A percentile compares a stretch with the other conserved stretches of the same genome.
phyloP scores from a whole-genome alignment of 2,797 vertebrate genomes.

The Lepidocolaptes lacrymiger region DNA sequence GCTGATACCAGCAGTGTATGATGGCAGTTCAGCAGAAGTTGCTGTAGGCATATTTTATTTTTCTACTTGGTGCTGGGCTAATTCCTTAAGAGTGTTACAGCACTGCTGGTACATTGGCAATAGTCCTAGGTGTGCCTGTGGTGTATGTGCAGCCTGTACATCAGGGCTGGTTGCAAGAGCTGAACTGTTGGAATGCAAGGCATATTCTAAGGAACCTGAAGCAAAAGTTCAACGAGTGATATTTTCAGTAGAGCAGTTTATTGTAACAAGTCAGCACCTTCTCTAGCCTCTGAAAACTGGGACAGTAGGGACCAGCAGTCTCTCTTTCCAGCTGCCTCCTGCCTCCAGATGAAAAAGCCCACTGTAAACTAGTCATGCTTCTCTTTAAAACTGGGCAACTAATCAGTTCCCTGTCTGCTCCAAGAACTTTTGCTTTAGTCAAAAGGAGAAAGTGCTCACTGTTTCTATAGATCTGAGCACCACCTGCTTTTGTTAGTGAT shows the following conservation, averaged over 20 bases:
- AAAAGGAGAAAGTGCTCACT: background rate
- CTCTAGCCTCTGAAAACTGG: background rate
- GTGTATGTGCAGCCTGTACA: rapidly evolving
- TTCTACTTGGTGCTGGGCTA: background rate
- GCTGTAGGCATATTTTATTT: background rate
- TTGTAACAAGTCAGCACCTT: background rate
- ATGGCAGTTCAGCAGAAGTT: background rate
- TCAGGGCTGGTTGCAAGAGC: background rate
- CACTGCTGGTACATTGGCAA: background rate
- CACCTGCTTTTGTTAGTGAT: background rate
- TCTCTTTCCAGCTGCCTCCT: background rate
- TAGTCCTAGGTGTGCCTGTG: background rate
- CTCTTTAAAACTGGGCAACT: background rate
- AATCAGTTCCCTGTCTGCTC: background rate
- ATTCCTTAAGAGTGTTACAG: background rate
- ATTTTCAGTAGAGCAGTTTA: background rate
- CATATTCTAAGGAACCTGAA: background rate
- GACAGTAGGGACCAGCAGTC: background rate
- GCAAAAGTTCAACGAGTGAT: background rate
- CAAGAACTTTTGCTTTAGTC: background rate
- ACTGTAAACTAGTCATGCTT: background rate
- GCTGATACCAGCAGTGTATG: background rate
- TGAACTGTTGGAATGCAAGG: background rate
- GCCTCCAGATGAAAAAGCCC: background rate
- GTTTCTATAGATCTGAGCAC: background rate